Evolutionary conservation across 2,113 vertebrate species (phyloP).

Genomic region (Calidris pugnax): DNA sequence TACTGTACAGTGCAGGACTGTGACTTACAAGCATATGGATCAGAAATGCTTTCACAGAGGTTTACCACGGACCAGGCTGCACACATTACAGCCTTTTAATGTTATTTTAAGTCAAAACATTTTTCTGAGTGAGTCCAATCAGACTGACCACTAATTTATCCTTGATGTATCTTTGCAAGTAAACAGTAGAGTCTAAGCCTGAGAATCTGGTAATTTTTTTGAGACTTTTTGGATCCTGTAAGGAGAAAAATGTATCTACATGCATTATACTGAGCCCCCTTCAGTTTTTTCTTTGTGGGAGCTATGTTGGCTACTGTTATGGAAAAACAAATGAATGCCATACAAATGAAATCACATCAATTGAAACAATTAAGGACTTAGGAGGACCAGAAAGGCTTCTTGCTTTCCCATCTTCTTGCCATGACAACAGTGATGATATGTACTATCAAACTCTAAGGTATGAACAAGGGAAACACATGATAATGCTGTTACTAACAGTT

Average conservation of each 20-base stretch:
- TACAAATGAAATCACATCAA: not conserved
- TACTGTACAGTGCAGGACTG: not conserved
- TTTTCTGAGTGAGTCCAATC: not conserved
- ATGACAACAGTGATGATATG: not conserved
- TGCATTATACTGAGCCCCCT: not conserved
- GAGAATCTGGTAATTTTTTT: not conserved
- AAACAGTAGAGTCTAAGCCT: not conserved
- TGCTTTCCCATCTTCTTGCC: not conserved
- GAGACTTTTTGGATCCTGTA: not conserved
- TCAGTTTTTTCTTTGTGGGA: not conserved
- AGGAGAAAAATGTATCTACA: not conserved
- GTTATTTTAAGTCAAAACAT: not conserved
- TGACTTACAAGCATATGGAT: not conserved
- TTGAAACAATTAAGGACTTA: not conserved
- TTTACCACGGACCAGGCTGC: not conserved
- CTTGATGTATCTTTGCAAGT: not conserved
- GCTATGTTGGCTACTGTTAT: not conserved
- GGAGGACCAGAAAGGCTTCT: conserved; percentile 20
- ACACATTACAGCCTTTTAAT: not conserved
- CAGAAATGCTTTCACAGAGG: not conserved
- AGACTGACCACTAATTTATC: not conserved
- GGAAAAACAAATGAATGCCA: not conserved
- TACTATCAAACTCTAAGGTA: not conserved
- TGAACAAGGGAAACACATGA: not conserved
- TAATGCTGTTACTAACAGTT: not conserved